These are phyloP conservation scores for Ptychobarbus kaznakovi DNA, from an alignment of 2,797 vertebrate species.

Conservation along the genomic window DNA sequence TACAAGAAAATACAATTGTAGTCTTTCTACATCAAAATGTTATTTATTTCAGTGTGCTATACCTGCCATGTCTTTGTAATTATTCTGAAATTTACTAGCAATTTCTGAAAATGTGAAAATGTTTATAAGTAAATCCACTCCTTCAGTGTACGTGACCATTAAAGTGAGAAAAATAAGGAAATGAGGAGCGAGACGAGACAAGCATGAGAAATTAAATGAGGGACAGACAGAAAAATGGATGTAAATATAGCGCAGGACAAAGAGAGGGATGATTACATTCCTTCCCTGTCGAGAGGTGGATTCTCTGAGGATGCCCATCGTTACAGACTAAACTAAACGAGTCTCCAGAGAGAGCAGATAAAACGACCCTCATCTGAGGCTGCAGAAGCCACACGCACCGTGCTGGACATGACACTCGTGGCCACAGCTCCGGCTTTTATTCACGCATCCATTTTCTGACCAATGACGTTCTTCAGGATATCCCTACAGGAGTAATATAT, in stretches of 20 bases:
- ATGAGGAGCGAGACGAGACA: too few species aligned
- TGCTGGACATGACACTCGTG: background rate
- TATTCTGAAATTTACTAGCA: background rate
- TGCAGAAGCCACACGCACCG: background rate
- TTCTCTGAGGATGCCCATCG: conserved; percentile 53
- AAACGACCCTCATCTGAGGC: conserved; percentile 59
- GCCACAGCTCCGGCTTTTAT: conserved; percentile 6
- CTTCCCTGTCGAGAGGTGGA: conserved; percentile 56
- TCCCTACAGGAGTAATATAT: too few species aligned
- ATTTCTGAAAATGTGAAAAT: background rate
- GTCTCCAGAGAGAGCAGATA: conserved; percentile 56
- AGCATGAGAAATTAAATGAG: conserved; percentile 10
- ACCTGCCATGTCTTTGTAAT: background rate
- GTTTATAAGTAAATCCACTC: background rate
- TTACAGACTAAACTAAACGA: conserved; percentile 56
- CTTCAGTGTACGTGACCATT: too few species aligned
- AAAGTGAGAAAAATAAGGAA: too few species aligned
- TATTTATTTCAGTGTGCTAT: background rate
- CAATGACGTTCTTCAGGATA: background rate
- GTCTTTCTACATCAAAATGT: background rate
- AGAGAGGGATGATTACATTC: conserved; percentile 37
- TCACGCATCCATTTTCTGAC: conserved; percentile 16
- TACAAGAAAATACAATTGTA: background rate
- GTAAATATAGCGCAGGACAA: background rate
- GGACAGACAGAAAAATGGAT: background rate